These are phyloP conservation scores for Brenthis daphne DNA, from an alignment of 2,888 invertebrate species.

Conservation along the genomic window DNA sequence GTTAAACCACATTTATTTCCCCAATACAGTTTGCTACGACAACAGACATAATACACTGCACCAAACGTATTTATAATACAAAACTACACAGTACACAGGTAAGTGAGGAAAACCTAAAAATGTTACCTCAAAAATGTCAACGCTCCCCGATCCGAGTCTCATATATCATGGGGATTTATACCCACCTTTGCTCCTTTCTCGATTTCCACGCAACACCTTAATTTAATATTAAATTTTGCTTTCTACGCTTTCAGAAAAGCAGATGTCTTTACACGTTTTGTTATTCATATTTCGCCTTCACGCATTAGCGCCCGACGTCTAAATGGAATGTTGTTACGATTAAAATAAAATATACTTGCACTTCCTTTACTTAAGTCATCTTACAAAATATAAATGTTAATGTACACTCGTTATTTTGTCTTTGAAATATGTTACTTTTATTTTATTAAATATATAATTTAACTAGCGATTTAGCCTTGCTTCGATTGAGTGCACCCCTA, in stretches of 20 bases:
- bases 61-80: conserved; percentile 36
- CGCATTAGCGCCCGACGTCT: conserved; percentile 52
- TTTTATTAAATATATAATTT: conserved; percentile 5
- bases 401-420: neutral
- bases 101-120: conserved; percentile 59
- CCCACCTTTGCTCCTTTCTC: conserved; percentile 73
- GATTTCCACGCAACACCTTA: conserved; percentile 78
- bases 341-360: conserved; percentile 30
- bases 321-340: conserved; percentile 35
- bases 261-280: conserved; percentile 73
- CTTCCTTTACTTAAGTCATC: conserved; percentile 6
- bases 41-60: conserved; percentile 35
- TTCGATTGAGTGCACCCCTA: no score
- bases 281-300: conserved; percentile 74
- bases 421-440: neutral
- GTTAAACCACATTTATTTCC: conserved; percentile 29
- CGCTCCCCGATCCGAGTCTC: conserved; percentile 61
- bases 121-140: conserved; percentile 76
- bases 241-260: conserved; percentile 62
- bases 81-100: conserved; percentile 33
- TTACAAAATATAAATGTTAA: conserved; percentile 17
- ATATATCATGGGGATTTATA: conserved; percentile 80
- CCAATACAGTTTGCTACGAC: conserved; percentile 26
- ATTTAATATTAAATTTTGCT: conserved; percentile 81
- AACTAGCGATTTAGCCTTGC: neutral